These are phyloP conservation scores for Drosophila subpulchrella DNA, from an alignment of 1,140 invertebrate genomes.

Conservation along the genomic window DNA sequence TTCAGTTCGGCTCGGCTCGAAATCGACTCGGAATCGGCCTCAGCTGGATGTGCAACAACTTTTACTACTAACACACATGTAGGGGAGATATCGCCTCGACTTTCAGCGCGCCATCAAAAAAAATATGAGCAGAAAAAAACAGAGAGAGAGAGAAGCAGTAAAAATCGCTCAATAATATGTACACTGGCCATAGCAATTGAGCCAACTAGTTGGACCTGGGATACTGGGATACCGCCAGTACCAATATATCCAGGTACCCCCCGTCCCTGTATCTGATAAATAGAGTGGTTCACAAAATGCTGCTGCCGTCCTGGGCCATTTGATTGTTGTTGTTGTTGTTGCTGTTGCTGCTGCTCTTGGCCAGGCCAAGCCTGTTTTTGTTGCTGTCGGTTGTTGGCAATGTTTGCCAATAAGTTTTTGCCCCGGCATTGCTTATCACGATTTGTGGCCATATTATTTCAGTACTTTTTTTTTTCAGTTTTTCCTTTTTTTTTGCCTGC, in stretches of 20 bases:
- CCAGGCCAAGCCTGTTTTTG: conserved; percentile 78
- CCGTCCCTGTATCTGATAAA: conserved; percentile 73
- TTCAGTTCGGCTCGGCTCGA: too few species aligned
- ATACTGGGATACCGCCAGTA: conserved; percentile 14
- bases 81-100: conserved; percentile 55
- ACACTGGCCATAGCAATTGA: conserved; percentile 81
- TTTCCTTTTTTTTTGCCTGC: conserved; percentile 11
- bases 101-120: conserved; percentile 82
- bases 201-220: conserved; percentile 72
- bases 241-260: conserved; percentile 12
- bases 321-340: conserved; percentile 55
- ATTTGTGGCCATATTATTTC: conserved; percentile 83
- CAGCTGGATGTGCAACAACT: conserved; percentile 71
- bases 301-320: conserved; percentile 70
- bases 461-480: conserved; percentile 45
- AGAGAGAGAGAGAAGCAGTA: conserved; percentile 52
- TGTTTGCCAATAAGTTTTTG: conserved; percentile 77
- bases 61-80: conserved; percentile 81
- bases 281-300: conserved; percentile 83
- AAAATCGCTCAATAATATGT: conserved; percentile 83
- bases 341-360: conserved; percentile 13
- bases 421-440: conserved; percentile 79
- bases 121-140: conserved; percentile 66
- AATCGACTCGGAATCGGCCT: not conserved
- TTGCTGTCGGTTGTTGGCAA: conserved; percentile 67